phyloP scores from a whole-genome alignment of 2,888 invertebrate species.

The Cheilosia impressa region DNA sequence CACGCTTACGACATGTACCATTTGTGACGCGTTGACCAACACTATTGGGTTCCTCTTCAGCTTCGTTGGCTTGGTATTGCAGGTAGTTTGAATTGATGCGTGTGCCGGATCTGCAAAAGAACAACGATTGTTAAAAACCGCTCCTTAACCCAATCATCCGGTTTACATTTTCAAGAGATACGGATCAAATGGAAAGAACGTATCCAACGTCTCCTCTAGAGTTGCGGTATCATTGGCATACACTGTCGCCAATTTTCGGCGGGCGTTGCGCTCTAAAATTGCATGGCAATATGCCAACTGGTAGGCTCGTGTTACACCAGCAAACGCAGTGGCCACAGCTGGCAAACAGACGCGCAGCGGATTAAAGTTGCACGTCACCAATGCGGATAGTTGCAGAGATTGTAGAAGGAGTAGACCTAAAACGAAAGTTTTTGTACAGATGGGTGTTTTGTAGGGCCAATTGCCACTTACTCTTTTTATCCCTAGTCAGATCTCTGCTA shows the following conservation, averaged over 20 bases:
- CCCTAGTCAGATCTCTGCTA: constrained; percentile 91
- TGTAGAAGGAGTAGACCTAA: constrained; percentile 91
- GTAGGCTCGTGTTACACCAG: constrained; percentile 91
- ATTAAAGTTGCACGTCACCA: constrained; percentile 94
- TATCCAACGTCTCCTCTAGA: constrained; percentile 84
- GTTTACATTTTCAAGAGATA: constrained; percentile 87
- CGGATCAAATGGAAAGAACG: constrained; percentile 96
- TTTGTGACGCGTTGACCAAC: not conserved
- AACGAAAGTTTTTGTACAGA: constrained; percentile 79
- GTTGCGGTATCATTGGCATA: constrained; percentile 85
- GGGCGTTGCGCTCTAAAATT: constrained; percentile 92
- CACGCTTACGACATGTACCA: constrained; percentile 78
- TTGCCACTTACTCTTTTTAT: constrained; percentile 88
- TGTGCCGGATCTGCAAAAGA: constrained; percentile 81
- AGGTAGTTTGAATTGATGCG: constrained; percentile 84
- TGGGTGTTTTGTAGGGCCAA: not conserved
- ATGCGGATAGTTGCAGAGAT: constrained; percentile 91
- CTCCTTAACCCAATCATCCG: too few species aligned
- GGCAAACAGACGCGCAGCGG: constrained; percentile 93
- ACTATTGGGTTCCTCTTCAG: constrained; percentile 77
- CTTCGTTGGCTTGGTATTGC: constrained; percentile 84
- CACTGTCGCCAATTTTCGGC: constrained; percentile 86
- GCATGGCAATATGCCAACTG: constrained; percentile 97
- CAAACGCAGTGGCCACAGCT: constrained; percentile 91
- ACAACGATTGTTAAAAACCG: not conserved